These are phyloP conservation scores for Nothocercus julius DNA, from an alignment of 2,113 vertebrate genomes.

Conservation along the genomic window DNA sequence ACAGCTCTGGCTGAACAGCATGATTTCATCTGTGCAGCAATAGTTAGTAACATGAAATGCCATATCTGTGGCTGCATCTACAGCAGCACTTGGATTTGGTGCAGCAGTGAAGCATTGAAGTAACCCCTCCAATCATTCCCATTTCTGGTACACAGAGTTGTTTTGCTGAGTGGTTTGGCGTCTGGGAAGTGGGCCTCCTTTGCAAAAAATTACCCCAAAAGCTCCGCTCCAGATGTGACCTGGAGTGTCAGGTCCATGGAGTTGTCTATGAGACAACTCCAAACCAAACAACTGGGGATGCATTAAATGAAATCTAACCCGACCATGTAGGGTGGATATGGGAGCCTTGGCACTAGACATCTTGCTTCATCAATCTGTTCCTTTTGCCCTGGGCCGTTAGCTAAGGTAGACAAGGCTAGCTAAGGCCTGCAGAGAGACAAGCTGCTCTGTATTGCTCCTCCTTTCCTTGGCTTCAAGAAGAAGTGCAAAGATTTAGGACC, in stretches of 20 bases:
- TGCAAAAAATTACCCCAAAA: neutral
- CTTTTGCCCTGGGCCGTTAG: too few relatives aligned
- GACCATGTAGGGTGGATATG: too few relatives aligned
- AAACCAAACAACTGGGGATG: neutral
- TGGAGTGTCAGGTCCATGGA: too few relatives aligned
- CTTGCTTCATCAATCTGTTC: too few relatives aligned
- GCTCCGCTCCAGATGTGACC: neutral
- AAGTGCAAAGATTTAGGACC: neutral
- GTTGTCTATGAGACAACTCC: neutral
- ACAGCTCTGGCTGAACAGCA: neutral
- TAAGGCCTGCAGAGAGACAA: too few relatives aligned
- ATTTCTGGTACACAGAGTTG: neutral
- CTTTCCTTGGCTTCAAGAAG: too few relatives aligned
- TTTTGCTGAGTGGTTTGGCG: neutral
- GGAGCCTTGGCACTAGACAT: too few relatives aligned
- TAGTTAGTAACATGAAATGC: neutral
- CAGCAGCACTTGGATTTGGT: neutral
- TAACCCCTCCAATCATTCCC: neutral
- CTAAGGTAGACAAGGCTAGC: too few relatives aligned
- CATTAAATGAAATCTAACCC: neutral
- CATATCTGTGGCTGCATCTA: neutral
- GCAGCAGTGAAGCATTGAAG: neutral
- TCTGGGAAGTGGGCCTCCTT: neutral
- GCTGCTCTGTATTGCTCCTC: too few relatives aligned
- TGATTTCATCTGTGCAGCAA: neutral